phyloP scores from a whole-genome alignment of 2,888 invertebrate species.

The Operophtera brumata region DNA sequence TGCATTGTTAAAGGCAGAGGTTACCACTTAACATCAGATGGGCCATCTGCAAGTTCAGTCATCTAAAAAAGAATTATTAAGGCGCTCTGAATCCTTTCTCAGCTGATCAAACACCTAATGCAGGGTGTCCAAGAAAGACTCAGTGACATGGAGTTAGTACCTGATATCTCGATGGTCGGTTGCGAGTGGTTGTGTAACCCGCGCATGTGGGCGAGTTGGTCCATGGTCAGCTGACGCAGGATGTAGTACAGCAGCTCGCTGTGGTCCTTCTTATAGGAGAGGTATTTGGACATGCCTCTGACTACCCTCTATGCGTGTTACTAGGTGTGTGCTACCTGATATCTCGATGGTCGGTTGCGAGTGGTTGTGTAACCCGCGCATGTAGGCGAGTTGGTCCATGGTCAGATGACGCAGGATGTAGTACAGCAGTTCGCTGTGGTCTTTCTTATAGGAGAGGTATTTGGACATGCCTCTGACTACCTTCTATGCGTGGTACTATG shows the following conservation, averaged over 20 bases:
- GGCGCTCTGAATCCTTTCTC: no score
- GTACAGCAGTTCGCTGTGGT: conserved; percentile 97
- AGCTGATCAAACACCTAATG: no score
- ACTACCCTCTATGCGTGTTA: no score
- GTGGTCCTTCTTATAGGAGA: conserved; percentile 96
- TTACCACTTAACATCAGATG: no score
- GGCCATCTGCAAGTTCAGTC: no score
- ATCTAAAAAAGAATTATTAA: no score
- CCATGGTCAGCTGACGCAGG: conserved; percentile 94
- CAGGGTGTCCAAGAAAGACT: background rate
- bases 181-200: conserved; percentile 84
- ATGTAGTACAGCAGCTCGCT: conserved; percentile 97
- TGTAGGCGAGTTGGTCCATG: conserved; percentile 93
- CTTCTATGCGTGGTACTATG: no score
- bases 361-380: conserved; percentile 85
- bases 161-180: conserved; percentile 88
- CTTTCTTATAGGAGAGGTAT: conserved; percentile 95
- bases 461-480: no score
- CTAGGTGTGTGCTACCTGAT: no score
- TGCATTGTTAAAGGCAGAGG: no score
- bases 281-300: no score
- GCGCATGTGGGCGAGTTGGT: conserved; percentile 92
- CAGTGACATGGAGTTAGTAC: background rate
- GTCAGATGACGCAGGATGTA: conserved; percentile 96
- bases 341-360: conserved; percentile 90